Evolutionary conservation across 2,888 invertebrate genomes (phyloP).

Genomic region (Gerosis bhagava): DNA sequence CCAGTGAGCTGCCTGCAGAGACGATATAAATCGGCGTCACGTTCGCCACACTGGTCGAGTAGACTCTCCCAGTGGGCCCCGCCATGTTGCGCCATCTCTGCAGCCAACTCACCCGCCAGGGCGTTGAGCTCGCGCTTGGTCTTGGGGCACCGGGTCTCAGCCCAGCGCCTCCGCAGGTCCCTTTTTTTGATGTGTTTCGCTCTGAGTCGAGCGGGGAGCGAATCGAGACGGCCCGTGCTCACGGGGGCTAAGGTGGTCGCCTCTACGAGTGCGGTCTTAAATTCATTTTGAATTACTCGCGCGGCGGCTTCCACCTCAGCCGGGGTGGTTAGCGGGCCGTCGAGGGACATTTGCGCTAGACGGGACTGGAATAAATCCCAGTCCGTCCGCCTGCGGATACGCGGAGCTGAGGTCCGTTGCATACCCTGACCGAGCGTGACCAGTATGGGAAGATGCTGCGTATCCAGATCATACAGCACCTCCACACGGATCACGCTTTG

Average conservation of each 20-base stretch:
- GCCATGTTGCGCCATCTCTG: background rate
- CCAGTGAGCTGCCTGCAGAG: slow-evolving; percentile 8
- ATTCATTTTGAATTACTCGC: background rate
- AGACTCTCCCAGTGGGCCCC: background rate
- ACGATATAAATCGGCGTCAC: background rate
- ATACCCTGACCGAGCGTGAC: slow-evolving; percentile 5
- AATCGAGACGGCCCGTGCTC: background rate
- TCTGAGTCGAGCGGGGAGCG: background rate
- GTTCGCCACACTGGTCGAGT: background rate
- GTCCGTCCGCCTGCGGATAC: background rate
- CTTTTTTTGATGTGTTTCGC: background rate
- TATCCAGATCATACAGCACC: slow-evolving; percentile 4
- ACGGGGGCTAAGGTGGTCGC: background rate
- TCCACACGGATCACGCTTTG: background rate
- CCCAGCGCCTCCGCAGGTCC: background rate
- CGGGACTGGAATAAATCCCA: background rate
- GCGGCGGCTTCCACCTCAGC: background rate
- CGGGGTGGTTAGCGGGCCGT: background rate
- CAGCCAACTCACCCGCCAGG: background rate
- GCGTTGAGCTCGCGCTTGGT: slow-evolving; percentile 4
- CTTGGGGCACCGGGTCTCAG: background rate
- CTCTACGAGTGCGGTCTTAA: background rate
- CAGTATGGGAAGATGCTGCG: slow-evolving; percentile 1
- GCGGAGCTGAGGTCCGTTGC: background rate
- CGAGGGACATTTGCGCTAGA: background rate